A percentile compares a stretch with the other conserved stretches of the same genome.
phyloP scores from a whole-genome alignment of 92 coral and sea anemone species.

The Parazoanthus atlanticus region DNA sequence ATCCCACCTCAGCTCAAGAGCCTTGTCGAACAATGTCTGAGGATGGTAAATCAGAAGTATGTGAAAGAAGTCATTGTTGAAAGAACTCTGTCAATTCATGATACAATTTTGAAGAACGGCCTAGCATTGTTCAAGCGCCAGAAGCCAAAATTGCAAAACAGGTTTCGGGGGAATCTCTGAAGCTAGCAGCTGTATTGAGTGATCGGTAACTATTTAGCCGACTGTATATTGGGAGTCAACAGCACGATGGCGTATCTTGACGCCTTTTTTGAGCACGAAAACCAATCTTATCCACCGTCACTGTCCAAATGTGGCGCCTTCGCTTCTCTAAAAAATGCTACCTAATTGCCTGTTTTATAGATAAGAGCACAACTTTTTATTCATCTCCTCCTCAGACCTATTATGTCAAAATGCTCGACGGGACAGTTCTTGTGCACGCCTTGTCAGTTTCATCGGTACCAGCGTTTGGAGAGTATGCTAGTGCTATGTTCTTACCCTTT shows the following conservation, averaged over 20 bases:
- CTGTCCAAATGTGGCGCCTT: constrained; percentile 59
- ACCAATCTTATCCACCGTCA: constrained; percentile 56
- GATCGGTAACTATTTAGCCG: constrained; percentile 51
- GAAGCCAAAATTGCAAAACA: constrained; percentile 30
- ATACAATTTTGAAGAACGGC: constrained; percentile 49
- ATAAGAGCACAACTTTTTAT: background rate
- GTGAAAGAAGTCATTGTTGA: constrained; percentile 28
- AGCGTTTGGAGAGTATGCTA: constrained; percentile 52
- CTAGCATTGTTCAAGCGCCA: constrained; percentile 55
- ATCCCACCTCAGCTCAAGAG: too few relatives aligned
- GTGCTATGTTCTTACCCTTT: constrained; percentile 41
- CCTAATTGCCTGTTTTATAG: background rate
- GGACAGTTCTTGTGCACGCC: constrained; percentile 49
- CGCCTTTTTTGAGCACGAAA: constrained; percentile 56
- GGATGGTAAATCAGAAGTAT: constrained; percentile 46
- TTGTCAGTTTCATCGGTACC: constrained; percentile 44
- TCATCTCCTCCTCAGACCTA: background rate
- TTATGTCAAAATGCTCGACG: constrained; percentile 65
- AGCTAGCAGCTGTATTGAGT: constrained; percentile 43
- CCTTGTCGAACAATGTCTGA: constrained; percentile 45
- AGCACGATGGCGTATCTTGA: constrained; percentile 48
- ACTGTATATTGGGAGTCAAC: constrained; percentile 47
- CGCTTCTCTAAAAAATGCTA: constrained; percentile 49
- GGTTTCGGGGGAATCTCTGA: constrained; percentile 22
- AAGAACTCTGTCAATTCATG: constrained; percentile 45